phyloP scores from a whole-genome alignment of 2,797 vertebrate genomes.

The Strix occidentalis region DNA sequence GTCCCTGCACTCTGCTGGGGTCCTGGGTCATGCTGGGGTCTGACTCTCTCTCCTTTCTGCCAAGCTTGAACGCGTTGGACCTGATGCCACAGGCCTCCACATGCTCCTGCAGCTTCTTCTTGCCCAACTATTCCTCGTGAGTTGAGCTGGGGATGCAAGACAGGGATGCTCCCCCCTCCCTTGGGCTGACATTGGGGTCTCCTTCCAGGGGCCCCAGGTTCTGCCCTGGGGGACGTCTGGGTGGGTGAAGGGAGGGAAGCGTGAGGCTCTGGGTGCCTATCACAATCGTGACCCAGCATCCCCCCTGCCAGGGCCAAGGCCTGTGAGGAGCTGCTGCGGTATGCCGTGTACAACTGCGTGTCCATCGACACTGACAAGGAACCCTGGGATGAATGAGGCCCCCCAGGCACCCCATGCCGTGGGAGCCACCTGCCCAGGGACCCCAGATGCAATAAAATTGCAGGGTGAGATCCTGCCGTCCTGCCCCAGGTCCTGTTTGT shows the following conservation, averaged over 20 bases:
- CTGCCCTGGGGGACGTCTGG: not conserved
- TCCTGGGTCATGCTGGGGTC: rapidly evolving
- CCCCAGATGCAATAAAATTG: not conserved
- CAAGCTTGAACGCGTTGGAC: conserved; percentile 84
- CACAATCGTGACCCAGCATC: rapidly evolving
- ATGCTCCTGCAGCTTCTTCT: conserved; percentile 89
- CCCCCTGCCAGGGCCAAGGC: conserved; percentile 83
- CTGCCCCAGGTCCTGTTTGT: not conserved
- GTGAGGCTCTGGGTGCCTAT: not conserved
- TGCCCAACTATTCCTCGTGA: conserved; percentile 93
- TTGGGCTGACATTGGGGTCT: not conserved
- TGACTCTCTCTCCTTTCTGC: conserved; percentile 4
- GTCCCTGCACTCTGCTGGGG: not conserved
- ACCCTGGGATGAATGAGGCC: conserved; percentile 86
- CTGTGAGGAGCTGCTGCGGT: conserved; percentile 94
- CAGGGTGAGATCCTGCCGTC: not conserved
- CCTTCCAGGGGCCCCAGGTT: not conserved
- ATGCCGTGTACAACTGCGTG: conserved; percentile 94
- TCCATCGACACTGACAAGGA: conserved; percentile 95
- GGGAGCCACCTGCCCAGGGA: rapidly evolving
- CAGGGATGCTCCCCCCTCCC: not conserved
- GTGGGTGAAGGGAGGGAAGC: not conserved
- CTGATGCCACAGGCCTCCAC: conserved; percentile 93
- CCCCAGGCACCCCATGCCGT: rapidly evolving
- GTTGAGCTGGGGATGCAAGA: not conserved